Conservation (phyloP, 2,888 invertebrate genomes). For the Anarsia innoxiella region DNA sequence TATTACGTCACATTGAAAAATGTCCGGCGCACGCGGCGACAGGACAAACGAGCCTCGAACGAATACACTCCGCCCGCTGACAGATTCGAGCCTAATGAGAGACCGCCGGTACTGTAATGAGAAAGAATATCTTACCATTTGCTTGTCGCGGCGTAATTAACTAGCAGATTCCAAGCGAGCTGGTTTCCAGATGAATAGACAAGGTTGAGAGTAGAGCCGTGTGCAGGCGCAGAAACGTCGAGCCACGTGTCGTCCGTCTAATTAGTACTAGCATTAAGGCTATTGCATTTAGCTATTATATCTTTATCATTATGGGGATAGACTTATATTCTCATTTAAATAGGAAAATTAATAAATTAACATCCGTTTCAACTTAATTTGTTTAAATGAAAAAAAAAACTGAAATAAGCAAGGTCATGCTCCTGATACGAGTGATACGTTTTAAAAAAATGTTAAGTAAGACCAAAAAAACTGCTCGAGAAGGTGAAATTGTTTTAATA, state of each 20-base stretch:
- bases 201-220: neutral
- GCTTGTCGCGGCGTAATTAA: constrained; percentile 45
- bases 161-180: constrained; percentile 30
- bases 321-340: no score
- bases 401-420: no score
- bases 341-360: no score
- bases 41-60: constrained; percentile 6
- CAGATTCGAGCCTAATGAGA: constrained; percentile 21
- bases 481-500: constrained; percentile 27
- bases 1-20: constrained; percentile 50
- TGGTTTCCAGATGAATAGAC: constrained; percentile 13
- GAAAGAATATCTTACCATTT: constrained; percentile 51
- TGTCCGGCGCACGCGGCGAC: constrained; percentile 13
- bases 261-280: no score
- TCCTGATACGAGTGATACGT: no score
- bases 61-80: constrained; percentile 31
- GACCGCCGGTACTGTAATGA: constrained; percentile 44
- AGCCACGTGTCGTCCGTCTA: neutral
- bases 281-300: neutral
- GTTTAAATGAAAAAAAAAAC: no score
- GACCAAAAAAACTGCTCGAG: constrained; percentile 29
- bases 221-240: constrained; percentile 5
- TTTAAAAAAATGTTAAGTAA: no score
- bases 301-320: no score
- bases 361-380: no score